Percentiles rank a stretch among this genome's conserved stretches.
Conservation (phyloP, 2,113 vertebrate genomes). For the Coryphaenoides rupestris region DNA sequence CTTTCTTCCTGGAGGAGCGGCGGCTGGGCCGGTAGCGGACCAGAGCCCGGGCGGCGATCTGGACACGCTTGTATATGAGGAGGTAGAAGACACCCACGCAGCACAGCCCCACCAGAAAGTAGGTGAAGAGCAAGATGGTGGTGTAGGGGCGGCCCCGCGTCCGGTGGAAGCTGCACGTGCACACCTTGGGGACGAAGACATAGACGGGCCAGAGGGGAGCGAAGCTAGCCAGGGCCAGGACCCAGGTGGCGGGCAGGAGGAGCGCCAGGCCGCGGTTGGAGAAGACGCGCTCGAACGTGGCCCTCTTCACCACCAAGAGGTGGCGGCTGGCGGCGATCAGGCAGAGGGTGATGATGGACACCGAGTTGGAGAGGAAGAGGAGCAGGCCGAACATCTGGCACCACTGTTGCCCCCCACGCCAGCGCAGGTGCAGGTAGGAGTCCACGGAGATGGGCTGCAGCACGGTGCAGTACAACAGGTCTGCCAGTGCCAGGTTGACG, state of each 20-base stretch:
- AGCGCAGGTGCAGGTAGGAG: conserved; percentile 81
- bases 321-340: conserved; percentile 81
- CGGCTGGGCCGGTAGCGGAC: conserved; percentile 73
- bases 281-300: conserved; percentile 74
- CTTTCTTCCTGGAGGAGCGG: conserved; percentile 55
- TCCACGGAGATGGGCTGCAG: conserved; percentile 83
- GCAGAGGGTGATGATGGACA: conserved; percentile 85
- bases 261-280: conserved; percentile 59
- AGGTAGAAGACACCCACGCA: conserved; percentile 81
- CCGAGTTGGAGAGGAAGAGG: conserved; percentile 82
- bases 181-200: conserved; percentile 80
- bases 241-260: conserved; percentile 72
- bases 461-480: conserved; percentile 81
- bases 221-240: conserved; percentile 73
- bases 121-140: conserved; percentile 81
- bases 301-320: conserved; percentile 74
- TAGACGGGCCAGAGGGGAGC: conserved; percentile 79
- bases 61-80: conserved; percentile 80
- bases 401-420: conserved; percentile 74
- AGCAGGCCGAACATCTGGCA: conserved; percentile 80
- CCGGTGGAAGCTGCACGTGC: conserved; percentile 88
- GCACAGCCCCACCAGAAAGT: conserved; percentile 79
- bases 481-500: conserved; percentile 79
- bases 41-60: conserved; percentile 65
- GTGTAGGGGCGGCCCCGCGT: conserved; percentile 77